Evolutionary conservation across 2,888 invertebrate species (phyloP).

Genomic region (Nomada fabriciana): DNA sequence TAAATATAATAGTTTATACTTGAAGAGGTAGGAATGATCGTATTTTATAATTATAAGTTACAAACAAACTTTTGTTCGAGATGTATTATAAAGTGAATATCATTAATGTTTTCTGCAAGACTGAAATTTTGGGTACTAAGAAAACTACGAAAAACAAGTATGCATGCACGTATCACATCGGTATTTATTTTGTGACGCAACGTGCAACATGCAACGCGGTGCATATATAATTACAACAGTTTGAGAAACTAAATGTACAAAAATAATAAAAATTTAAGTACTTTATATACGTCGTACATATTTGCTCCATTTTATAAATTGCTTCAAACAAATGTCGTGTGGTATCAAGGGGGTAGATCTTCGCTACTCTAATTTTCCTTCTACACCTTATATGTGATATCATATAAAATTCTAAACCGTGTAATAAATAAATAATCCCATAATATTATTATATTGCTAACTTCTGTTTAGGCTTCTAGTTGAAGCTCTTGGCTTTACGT

Average conservation of each 20-base stretch:
- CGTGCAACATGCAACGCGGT: constrained; percentile 55
- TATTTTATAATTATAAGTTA: constrained; percentile 32
- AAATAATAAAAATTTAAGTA: constrained; percentile 68
- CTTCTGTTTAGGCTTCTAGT: no score
- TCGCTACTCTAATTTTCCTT: no score
- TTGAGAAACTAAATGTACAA: constrained; percentile 69
- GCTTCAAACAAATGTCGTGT: no score
- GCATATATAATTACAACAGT: constrained; percentile 53
- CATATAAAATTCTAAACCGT: no score
- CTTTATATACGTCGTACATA: neutral
- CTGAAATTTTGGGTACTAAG: constrained; percentile 71
- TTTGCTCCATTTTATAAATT: no score
- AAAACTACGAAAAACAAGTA: constrained; percentile 59
- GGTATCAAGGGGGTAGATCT: no score
- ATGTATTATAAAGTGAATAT: constrained; percentile 45
- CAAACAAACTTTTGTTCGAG: constrained; percentile 30
- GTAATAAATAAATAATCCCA: no score
- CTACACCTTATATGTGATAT: no score
- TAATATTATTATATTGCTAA: no score
- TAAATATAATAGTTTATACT: constrained; percentile 35
- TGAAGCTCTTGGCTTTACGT: no score
- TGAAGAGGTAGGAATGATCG: constrained; percentile 16
- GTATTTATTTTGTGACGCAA: constrained; percentile 66
- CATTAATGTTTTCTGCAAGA: constrained; percentile 70
- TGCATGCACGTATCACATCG: constrained; percentile 57